Base-by-base conservation (phyloP, 1,140 invertebrate genomes). In the Achroia grisella region DNA sequence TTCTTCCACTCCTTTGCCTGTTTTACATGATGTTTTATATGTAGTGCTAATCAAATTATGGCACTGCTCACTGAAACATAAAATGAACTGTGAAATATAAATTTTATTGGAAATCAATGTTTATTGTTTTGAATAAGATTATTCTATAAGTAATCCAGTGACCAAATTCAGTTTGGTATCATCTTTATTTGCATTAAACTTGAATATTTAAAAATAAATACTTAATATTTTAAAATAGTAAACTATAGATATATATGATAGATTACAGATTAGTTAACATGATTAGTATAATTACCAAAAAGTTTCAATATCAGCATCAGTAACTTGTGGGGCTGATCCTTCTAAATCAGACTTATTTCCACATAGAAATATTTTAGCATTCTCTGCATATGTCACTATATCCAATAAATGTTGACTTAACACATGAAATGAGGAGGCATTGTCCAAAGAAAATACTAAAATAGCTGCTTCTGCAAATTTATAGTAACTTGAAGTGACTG, bases 391-490 rank as follows among this genome's bases (percentile, higher is more conserved):
- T 1, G 93, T 94, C 1, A 96, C 94, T 66, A 97, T 95, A 68
- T 97, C 95, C 8, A 97, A 85, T 14, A 97, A 78, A 78, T 97
- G 95, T 77, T 97, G 95, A 17, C 95, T 94, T 8, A 97, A 77
- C n/a, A 95, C 89, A 82, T 97, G 94, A 86, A 98, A 97, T 10
- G 95, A 96, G 29, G 95, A 92, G 2, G 94, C 90, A 88, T 96
- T 97, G 66, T 97, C 95, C 46, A 97, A 83, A 27, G 95, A 93
- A 86, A 96, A 97, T 0, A 97, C 95, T 34, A 97, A 83, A 58
- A 97, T 93, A 37, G 95, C 95, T 46, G 94, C 95, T 76, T 97
- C 95, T 8, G 95, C 94, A 87, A 96, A 96, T 87, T 97, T 97
- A 67, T 97, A 97, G 71, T 97, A 97, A 58, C 94, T 95, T 10